These are phyloP conservation scores for Baryphthengus martii DNA, from an alignment of 2,113 vertebrate species.

Conservation along the genomic window DNA sequence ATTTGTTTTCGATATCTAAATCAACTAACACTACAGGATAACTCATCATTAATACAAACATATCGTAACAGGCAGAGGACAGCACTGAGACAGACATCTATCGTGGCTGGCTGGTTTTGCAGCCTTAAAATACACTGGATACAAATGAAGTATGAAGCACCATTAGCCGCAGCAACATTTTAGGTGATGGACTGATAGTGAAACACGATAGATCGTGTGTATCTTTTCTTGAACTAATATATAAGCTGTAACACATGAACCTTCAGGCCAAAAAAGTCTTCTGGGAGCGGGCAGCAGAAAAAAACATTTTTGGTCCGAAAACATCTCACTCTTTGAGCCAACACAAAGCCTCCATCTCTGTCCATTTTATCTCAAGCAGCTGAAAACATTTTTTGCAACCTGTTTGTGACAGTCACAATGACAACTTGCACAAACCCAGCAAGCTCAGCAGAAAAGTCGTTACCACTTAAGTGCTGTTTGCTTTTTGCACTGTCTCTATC, in stretches of 20 bases:
- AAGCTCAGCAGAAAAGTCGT: not conserved
- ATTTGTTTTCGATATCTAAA: constrained; percentile 46
- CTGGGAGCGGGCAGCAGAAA: not conserved
- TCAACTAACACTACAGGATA: not conserved
- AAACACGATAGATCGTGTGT: not conserved
- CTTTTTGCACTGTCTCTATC: not conserved
- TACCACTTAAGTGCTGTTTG: not conserved
- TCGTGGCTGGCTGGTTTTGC: not conserved
- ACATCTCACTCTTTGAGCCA: not conserved
- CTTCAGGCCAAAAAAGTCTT: not conserved
- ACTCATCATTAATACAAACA: not conserved
- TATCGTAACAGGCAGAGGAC: not conserved
- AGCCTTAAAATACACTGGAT: not conserved
- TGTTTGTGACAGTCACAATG: not conserved
- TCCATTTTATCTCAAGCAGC: constrained; percentile 1
- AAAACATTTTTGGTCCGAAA: not conserved
- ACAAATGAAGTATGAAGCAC: not conserved
- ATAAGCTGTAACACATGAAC: not conserved
- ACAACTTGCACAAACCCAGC: not conserved
- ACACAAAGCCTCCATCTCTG: not conserved
- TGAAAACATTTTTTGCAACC: constrained; percentile 20
- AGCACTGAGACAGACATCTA: not conserved
- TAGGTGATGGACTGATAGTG: not conserved
- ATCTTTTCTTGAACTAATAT: not conserved
- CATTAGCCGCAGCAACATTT: not conserved